phyloP scores from a whole-genome alignment of 2,113 vertebrate genomes.

The Muscicapa adusta region DNA sequence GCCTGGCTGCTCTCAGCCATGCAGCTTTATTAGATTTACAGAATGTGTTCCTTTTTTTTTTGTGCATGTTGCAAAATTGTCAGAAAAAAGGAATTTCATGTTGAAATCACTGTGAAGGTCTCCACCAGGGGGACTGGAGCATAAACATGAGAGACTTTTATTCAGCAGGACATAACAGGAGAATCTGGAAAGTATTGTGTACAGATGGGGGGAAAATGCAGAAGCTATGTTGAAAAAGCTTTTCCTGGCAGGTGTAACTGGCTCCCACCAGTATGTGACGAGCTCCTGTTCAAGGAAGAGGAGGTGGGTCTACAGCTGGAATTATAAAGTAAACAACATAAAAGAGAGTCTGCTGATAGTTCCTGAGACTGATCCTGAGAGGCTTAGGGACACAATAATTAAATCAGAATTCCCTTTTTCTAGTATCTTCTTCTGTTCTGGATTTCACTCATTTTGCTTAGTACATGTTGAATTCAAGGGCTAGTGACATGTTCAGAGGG shows the following conservation, averaged over 20 bases:
- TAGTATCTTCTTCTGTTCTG: neutral
- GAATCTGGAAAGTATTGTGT: neutral
- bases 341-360: neutral
- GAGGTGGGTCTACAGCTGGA: neutral
- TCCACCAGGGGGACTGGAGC: neutral
- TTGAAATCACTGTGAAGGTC: neutral
- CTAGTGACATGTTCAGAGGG: neutral
- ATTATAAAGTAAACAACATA: neutral
- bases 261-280: neutral
- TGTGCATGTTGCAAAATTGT: neutral
- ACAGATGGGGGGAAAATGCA: neutral
- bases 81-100: neutral
- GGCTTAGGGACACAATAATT: neutral
- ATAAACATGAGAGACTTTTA: neutral
- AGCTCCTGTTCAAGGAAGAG: neutral
- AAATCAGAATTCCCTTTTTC: neutral
- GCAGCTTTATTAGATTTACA: neutral
- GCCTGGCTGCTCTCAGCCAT: neutral
- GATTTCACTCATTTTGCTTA: neutral
- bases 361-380: neutral
- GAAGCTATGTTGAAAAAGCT: neutral
- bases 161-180: neutral
- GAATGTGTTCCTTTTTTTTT: neutral
- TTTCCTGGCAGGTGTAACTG: neutral
- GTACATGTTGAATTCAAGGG: rapidly evolving